These are phyloP conservation scores for Ptychodera flava DNA, from an alignment of 35 echinoderm and acorn worm species.

Conservation along the genomic window DNA sequence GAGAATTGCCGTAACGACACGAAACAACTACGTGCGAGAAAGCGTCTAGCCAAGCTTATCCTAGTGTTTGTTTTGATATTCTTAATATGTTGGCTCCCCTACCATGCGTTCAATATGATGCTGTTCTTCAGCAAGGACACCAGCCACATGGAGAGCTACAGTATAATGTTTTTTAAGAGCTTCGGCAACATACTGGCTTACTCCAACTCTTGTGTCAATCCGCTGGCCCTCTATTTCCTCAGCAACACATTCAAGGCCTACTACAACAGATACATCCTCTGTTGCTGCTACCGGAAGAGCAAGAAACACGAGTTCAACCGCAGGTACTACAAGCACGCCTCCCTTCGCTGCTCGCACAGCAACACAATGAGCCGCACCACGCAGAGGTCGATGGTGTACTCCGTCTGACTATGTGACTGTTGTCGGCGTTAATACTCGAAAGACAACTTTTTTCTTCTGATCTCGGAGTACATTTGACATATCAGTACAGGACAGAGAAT, in stretches of 20 bases:
- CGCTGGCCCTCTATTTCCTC: neutral
- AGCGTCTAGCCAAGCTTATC: slow-evolving; percentile 62
- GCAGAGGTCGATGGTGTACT: neutral
- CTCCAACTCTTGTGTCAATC: neutral
- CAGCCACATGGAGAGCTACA: neutral
- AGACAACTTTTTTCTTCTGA: no score
- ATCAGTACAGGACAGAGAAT: no score
- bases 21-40: slow-evolving; percentile 42
- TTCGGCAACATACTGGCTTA: neutral
- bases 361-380: neutral
- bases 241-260: neutral
- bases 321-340: neutral
- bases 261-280: neutral
- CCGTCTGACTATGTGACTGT: neutral
- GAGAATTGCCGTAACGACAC: slow-evolving; percentile 54
- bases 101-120: slow-evolving; percentile 8
- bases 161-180: neutral
- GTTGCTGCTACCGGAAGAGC: neutral
- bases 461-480: no score
- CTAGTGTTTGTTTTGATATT: slow-evolving; percentile 84
- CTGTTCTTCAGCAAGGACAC: neutral
- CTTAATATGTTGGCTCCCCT: slow-evolving; percentile 78
- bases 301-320: neutral
- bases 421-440: no score
- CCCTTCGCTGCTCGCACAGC: neutral